Evolutionary conservation across 1,140 invertebrate species (phyloP).

Genomic region (Drosophila orosa): DNA sequence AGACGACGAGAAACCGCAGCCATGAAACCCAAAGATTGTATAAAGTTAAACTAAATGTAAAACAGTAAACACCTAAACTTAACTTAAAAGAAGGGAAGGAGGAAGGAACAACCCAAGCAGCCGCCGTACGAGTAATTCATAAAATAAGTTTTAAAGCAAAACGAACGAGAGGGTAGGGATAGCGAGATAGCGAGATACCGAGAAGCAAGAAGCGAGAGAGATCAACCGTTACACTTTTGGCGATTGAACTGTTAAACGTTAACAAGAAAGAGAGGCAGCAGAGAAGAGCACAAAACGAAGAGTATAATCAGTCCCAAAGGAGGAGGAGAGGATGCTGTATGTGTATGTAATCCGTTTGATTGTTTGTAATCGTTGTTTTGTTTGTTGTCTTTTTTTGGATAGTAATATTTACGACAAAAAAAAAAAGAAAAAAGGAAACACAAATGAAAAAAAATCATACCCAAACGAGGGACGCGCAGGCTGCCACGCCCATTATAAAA

Average conservation of each 20-base stretch:
- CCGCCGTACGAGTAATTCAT: constrained; percentile 42
- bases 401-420: constrained; percentile 38
- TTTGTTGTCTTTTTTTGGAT: constrained; percentile 51
- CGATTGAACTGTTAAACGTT: constrained; percentile 69
- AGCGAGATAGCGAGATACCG: too few relatives aligned
- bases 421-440: background rate
- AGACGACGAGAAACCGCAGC: constrained; percentile 20
- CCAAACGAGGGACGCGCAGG: constrained; percentile 16
- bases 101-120: constrained; percentile 12
- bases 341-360: constrained; percentile 55
- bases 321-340: constrained; percentile 23
- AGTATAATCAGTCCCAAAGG: constrained; percentile 10
- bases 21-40: constrained; percentile 48
- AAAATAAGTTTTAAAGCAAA: constrained; percentile 46
- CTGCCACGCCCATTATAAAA: constrained; percentile 48
- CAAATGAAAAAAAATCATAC: constrained; percentile 33
- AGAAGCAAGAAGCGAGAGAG: constrained; percentile 6
- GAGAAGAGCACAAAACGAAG: background rate
- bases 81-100: background rate
- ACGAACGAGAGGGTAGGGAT: constrained; percentile 7
- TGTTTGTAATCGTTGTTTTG: constrained; percentile 53
- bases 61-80: constrained; percentile 19
- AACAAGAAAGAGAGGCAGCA: constrained; percentile 30
- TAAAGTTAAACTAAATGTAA: constrained; percentile 54
- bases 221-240: constrained; percentile 59